Conservation (phyloP, 2,888 invertebrate genomes). For the Altica lythri region DNA sequence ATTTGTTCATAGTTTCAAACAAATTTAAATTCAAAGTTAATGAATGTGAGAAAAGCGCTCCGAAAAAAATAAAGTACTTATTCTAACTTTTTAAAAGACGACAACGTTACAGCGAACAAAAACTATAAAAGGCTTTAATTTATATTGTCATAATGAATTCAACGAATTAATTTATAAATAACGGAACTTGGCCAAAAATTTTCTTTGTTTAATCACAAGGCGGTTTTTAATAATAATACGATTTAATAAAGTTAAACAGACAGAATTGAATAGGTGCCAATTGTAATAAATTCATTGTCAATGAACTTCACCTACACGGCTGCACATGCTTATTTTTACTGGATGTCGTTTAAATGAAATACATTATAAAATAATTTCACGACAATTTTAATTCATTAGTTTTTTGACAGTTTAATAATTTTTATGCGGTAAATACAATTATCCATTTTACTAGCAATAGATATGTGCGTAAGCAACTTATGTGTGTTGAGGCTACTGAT, state of each 20-base stretch:
- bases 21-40: background rate
- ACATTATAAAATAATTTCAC: no score
- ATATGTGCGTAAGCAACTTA: no score
- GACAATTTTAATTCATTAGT: no score
- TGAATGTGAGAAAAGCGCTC: background rate
- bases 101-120: background rate
- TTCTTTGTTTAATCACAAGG: background rate
- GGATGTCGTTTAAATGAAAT: no score
- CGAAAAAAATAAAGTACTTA: background rate
- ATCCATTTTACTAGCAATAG: no score
- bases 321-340: no score
- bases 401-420: no score
- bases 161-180: background rate
- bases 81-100: background rate
- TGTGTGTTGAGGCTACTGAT: no score
- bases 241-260: background rate
- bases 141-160: background rate
- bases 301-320: conserved; percentile 5
- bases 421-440: no score
- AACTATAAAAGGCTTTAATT: background rate
- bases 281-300: conserved; percentile 4
- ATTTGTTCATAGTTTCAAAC: no score
- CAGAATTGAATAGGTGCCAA: conserved; percentile 3
- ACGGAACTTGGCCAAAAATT: background rate
- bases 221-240: background rate